Evolutionary conservation across 1,140 invertebrate species (phyloP).

Genomic region (Ceratosolen fusciceps): DNA sequence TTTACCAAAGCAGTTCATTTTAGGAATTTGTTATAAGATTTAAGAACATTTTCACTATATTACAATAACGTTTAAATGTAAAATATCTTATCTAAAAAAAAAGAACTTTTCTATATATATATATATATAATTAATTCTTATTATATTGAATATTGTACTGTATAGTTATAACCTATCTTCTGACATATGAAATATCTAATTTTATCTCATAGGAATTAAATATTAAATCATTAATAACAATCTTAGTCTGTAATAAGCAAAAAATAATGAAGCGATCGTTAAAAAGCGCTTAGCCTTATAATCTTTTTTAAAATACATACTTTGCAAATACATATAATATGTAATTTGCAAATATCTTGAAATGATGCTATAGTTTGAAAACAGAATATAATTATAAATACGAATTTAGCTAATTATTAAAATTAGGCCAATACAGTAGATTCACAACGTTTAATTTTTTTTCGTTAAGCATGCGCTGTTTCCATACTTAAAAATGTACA

Average conservation of each 20-base stretch:
- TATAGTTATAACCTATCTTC: too few species aligned
- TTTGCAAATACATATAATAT: neutral
- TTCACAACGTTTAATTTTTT: neutral
- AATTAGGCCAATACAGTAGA: neutral
- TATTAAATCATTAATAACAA: too few species aligned
- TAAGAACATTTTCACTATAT: too few species aligned
- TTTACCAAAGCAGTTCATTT: too few species aligned
- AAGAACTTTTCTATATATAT: too few species aligned
- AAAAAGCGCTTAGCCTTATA: neutral
- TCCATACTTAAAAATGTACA: neutral
- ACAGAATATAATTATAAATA: constrained; percentile 4
- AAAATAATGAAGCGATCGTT: neutral
- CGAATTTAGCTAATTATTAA: neutral
- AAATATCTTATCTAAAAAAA: too few species aligned
- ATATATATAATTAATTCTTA: too few species aligned
- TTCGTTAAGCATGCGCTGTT: neutral
- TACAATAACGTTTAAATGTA: too few species aligned
- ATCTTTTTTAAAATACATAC: neutral
- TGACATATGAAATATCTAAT: too few species aligned
- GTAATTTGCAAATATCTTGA: neutral
- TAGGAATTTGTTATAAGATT: too few species aligned
- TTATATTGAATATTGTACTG: too few species aligned
- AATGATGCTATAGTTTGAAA: neutral
- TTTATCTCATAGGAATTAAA: too few species aligned
- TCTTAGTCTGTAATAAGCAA: neutral